These are phyloP conservation scores for Lysandra coridon DNA, from an alignment of 2,888 invertebrate genomes.

Conservation along the genomic window DNA sequence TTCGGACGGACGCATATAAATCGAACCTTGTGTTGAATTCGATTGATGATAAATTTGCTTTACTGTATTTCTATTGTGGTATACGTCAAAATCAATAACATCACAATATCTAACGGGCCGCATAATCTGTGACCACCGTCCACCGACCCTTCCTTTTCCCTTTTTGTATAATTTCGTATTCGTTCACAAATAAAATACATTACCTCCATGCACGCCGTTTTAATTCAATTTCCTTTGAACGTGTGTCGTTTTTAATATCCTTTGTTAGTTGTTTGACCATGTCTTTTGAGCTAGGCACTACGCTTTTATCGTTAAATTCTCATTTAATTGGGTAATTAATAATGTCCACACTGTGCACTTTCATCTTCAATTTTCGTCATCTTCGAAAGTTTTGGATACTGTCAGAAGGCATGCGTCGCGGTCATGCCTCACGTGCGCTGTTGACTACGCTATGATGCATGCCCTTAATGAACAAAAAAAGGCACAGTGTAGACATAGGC, in stretches of 20 bases:
- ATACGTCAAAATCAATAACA: background rate
- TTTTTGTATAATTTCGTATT: constrained; percentile 14
- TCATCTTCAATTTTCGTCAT: no score
- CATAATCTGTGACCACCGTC: background rate
- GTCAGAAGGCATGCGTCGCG: no score
- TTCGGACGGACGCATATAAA: no score
- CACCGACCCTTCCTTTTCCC: constrained; percentile 8
- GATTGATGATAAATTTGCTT: no score
- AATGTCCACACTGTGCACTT: no score
- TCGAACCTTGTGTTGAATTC: no score
- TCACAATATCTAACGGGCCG: constrained; percentile 15
- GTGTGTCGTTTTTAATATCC: constrained; percentile 16
- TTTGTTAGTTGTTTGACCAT: constrained; percentile 6
- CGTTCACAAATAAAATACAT: constrained; percentile 1
- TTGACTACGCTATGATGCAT: no score
- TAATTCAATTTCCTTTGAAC: constrained; percentile 6
- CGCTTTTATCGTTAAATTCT: background rate
- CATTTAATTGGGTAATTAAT: background rate
- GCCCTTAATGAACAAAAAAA: no score
- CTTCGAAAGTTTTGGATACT: no score
- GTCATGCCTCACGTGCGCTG: no score
- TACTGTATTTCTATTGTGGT: no score
- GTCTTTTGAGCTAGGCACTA: background rate
- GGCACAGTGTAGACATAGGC: no score
- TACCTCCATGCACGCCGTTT: background rate